phyloP scores from a whole-genome alignment of 2,888 invertebrate genomes.

The Cecidostiba fungosa region DNA sequence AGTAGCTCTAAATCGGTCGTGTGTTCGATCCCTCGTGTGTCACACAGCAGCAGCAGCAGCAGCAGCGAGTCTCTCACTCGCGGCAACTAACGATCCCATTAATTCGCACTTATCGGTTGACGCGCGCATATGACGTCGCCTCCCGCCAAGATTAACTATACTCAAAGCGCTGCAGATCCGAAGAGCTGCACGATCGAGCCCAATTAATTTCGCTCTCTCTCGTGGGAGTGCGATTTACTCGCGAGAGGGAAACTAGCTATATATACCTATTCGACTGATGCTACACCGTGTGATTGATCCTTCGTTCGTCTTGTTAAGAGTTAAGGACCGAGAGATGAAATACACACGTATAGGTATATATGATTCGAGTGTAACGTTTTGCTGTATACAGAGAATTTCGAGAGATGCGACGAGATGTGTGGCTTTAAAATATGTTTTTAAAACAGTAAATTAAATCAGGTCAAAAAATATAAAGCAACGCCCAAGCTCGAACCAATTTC shows the following conservation, averaged over 20 bases:
- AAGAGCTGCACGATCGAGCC: slow-evolving; percentile 55
- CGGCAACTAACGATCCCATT: slow-evolving; percentile 61
- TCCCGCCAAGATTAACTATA: slow-evolving; percentile 57
- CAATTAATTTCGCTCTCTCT: slow-evolving; percentile 50
- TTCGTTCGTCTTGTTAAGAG: slow-evolving; percentile 49
- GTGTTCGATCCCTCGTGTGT: no score
- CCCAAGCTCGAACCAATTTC: not conserved
- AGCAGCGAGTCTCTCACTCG: no score
- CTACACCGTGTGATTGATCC: slow-evolving; percentile 31
- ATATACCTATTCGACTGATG: no score
- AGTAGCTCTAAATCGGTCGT: no score
- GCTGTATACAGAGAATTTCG: no score
- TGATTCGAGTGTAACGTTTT: no score
- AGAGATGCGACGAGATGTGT: no score
- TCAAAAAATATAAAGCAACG: not conserved
- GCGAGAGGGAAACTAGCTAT: not conserved
- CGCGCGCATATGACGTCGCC: slow-evolving; percentile 33
- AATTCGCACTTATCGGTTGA: slow-evolving; percentile 62
- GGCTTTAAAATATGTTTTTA: no score
- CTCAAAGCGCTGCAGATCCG: slow-evolving; percentile 58
- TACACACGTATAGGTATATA: no score
- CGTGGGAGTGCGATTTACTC: slow-evolving; percentile 25
- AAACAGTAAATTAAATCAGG: not conserved
- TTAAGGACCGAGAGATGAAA: not conserved
- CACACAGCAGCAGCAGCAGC: no score